Conservation (phyloP, 2,888 invertebrate species). For the Lasius fuliginosus region DNA sequence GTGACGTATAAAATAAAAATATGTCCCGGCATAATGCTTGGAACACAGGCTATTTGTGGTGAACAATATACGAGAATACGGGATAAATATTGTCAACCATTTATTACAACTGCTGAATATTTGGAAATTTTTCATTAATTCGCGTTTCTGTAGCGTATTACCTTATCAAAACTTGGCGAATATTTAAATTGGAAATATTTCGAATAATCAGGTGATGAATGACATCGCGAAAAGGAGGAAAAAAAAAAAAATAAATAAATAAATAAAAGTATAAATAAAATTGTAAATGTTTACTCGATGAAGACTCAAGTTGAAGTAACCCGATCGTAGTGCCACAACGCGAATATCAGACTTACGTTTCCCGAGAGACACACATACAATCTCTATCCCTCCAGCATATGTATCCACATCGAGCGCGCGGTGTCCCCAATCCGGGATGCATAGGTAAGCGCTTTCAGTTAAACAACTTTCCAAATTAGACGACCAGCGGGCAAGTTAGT, state of each 20-base stretch:
- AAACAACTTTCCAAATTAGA: constrained; percentile 60
- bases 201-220: neutral
- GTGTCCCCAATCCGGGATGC: constrained; percentile 54
- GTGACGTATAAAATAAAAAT: neutral
- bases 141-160: neutral
- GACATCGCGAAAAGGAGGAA: neutral
- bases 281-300: constrained; percentile 36
- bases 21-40: neutral
- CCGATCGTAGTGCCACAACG: neutral
- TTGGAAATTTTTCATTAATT: neutral
- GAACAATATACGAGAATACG: neutral
- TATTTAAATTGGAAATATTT: constrained; percentile 14
- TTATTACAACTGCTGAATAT: neutral
- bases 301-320: constrained; percentile 16
- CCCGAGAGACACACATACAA: constrained; percentile 13
- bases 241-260: neutral
- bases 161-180: neutral
- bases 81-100: constrained; percentile 1
- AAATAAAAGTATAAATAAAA: neutral
- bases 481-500: constrained; percentile 44
- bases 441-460: constrained; percentile 59
- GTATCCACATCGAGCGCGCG: constrained; percentile 41
- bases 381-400: constrained; percentile 23
- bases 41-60: neutral
- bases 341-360: constrained; percentile 39